These are phyloP conservation scores for Leptarthrus brevirostris DNA, from an alignment of 2,888 invertebrate species.

Conservation along the genomic window DNA sequence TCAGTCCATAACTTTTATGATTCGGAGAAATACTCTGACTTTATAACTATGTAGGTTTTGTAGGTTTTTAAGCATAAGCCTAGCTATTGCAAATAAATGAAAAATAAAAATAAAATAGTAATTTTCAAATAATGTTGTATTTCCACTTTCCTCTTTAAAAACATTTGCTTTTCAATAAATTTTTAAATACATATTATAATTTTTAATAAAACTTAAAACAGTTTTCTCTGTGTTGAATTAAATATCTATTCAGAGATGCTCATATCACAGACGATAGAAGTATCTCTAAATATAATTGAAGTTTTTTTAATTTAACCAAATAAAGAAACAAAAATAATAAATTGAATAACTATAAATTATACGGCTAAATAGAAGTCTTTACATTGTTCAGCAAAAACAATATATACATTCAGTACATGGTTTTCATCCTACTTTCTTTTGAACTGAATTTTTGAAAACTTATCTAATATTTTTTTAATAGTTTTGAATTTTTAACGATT, in stretches of 20 bases:
- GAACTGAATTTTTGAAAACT: conserved; percentile 9
- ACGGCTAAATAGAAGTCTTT: conserved; percentile 37
- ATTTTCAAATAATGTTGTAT: no score
- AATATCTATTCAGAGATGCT: conserved; percentile 30
- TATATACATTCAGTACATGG: conserved; percentile 28
- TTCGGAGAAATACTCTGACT: no score
- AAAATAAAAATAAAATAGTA: no score
- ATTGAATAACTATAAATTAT: conserved; percentile 29
- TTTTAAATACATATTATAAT: conserved; percentile 25
- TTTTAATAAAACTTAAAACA: conserved; percentile 45
- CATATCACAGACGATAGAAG: conserved; percentile 15
- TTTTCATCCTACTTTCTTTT: conserved; percentile 10
- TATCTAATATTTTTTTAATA: conserved; percentile 2
- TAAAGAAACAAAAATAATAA: conserved; percentile 9
- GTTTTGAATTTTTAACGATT: conserved; percentile 42
- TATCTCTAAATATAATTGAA: conserved; percentile 33
- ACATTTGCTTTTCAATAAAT: conserved; percentile 31
- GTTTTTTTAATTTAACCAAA: conserved; percentile 20
- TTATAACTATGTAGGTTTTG: no score
- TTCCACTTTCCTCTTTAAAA: conserved; percentile 44
- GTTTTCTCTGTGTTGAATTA: conserved; percentile 33
- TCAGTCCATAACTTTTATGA: no score
- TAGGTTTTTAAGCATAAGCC: no score
- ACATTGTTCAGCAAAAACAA: conserved; percentile 23
- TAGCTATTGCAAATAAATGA: no score